A percentile compares a stretch with the other conserved stretches of the same genome.
phyloP scores from a whole-genome alignment of 1,140 invertebrate species.

The Agraylea sexmaculata region DNA sequence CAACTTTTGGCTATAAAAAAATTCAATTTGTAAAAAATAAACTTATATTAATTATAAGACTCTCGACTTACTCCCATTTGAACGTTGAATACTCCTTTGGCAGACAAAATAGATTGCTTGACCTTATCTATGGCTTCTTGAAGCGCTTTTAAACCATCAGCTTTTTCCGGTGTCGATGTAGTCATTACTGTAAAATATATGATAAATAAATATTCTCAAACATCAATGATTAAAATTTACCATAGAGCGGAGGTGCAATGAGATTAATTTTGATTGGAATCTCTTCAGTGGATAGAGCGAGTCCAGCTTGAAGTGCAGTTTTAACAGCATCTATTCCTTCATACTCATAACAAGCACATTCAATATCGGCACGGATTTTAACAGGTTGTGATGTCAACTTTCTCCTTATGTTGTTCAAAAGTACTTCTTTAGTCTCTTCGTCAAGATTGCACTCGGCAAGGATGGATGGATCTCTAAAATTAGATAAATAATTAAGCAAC shows the following conservation, averaged over 20 bases:
- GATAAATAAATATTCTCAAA: background rate
- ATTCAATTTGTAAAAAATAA: constrained; percentile 7
- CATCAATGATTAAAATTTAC: constrained; percentile 33
- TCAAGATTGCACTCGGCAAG: constrained; percentile 94
- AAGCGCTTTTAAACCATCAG: constrained; percentile 81
- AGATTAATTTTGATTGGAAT: constrained; percentile 98
- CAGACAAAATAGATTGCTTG: constrained; percentile 66
- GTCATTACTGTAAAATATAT: constrained; percentile 72
- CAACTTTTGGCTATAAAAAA: background rate
- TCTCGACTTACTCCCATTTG: constrained; percentile 80
- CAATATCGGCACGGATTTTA: constrained; percentile 95
- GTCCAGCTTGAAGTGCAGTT: constrained; percentile 78
- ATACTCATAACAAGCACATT: constrained; percentile 96
- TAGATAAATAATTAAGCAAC: constrained; percentile 3
- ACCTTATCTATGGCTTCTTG: constrained; percentile 84
- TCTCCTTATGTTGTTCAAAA: constrained; percentile 89
- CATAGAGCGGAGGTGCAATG: constrained; percentile 95
- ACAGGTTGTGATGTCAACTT: constrained; percentile 96
- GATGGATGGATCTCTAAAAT: constrained; percentile 76
- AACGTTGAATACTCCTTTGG: constrained; percentile 87
- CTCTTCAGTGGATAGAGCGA: constrained; percentile 84
- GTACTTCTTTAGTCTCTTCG: constrained; percentile 81
- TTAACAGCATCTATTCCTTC: constrained; percentile 99
- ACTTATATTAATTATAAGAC: constrained; percentile 4
- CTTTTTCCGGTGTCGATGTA: constrained; percentile 91